These are phyloP conservation scores for Ganaspis brasiliensis DNA, from an alignment of 2,888 invertebrate genomes.

Conservation along the genomic window DNA sequence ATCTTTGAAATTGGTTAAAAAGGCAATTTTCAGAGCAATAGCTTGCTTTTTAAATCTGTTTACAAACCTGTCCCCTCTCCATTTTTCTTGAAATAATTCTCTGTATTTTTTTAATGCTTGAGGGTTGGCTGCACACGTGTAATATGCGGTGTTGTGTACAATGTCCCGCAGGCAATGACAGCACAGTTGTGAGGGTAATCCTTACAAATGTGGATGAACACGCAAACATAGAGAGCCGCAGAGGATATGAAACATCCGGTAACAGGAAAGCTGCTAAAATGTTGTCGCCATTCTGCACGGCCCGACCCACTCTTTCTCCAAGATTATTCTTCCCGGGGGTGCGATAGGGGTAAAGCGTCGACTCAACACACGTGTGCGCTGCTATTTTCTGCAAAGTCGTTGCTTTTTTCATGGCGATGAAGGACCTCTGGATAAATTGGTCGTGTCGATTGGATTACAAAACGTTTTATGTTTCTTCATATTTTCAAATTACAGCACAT, in stretches of 20 bases:
- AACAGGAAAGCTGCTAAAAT: conserved; percentile 53
- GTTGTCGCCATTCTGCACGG: conserved; percentile 45
- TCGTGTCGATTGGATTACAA: conserved; percentile 27
- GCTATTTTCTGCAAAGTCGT: conserved; percentile 37
- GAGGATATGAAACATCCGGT: conserved; percentile 59
- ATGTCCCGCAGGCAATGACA: conserved; percentile 27
- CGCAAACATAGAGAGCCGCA: conserved; percentile 40
- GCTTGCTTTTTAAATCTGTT: not conserved
- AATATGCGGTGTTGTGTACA: conserved; percentile 17
- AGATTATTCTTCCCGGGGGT: conserved; percentile 50
- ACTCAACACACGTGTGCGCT: conserved; percentile 40
- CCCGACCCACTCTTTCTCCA: conserved; percentile 44
- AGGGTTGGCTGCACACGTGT: not conserved
- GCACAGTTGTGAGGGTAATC: conserved; percentile 22
- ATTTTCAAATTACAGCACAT: not conserved
- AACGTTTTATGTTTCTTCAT: conserved; percentile 9
- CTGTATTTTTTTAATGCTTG: conserved; percentile 16
- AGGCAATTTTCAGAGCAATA: too few species aligned
- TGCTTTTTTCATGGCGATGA: conserved; percentile 30
- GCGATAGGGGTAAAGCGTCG: conserved; percentile 40
- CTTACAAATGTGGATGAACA: conserved; percentile 22
- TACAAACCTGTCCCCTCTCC: too few species aligned
- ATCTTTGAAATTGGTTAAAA: too few species aligned
- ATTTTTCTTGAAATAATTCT: not conserved
- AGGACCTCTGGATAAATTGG: conserved; percentile 32